Evolutionary conservation across 2,888 invertebrate species (phyloP).

Genomic region (Erpobdella octoculata): DNA sequence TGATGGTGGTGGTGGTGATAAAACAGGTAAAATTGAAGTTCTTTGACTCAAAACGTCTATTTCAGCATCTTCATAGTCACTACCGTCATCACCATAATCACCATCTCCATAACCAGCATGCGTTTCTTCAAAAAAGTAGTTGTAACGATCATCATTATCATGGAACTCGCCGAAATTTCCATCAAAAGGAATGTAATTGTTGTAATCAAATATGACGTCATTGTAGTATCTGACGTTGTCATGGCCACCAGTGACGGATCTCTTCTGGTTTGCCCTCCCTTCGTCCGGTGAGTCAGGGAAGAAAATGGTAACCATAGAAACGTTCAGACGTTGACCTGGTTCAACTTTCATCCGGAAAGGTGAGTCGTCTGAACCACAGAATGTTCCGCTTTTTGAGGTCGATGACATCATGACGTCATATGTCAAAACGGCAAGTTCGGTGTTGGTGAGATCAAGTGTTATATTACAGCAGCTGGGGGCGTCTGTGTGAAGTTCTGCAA

Average conservation of each 20-base stretch:
- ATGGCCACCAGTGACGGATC: background rate
- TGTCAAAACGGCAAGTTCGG: constrained; percentile 6
- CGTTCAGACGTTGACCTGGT: constrained; percentile 24
- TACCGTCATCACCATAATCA: background rate
- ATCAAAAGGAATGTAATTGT: too few relatives aligned
- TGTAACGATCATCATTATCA: background rate
- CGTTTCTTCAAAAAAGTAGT: background rate
- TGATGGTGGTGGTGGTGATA: background rate
- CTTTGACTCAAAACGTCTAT: background rate
- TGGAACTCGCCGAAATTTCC: background rate
- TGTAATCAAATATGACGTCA: background rate
- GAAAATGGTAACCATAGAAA: constrained; percentile 13
- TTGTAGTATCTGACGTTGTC: constrained; percentile 1
- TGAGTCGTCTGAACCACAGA: constrained; percentile 11
- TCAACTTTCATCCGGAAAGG: constrained; percentile 24
- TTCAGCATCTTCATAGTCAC: background rate
- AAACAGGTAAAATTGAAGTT: too few relatives aligned
- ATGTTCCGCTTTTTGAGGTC: background rate
- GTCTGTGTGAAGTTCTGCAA: constrained; percentile 3
- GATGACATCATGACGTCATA: constrained; percentile 7
- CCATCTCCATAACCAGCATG: background rate
- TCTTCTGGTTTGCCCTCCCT: constrained; percentile 5
- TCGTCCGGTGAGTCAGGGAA: background rate
- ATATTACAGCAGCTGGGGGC: constrained; percentile 12
- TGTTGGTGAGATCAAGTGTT: background rate